These are phyloP conservation scores for Hydrochoerus hydrochaeris DNA, from an alignment of 2,113 vertebrate species.

Conservation along the genomic window DNA sequence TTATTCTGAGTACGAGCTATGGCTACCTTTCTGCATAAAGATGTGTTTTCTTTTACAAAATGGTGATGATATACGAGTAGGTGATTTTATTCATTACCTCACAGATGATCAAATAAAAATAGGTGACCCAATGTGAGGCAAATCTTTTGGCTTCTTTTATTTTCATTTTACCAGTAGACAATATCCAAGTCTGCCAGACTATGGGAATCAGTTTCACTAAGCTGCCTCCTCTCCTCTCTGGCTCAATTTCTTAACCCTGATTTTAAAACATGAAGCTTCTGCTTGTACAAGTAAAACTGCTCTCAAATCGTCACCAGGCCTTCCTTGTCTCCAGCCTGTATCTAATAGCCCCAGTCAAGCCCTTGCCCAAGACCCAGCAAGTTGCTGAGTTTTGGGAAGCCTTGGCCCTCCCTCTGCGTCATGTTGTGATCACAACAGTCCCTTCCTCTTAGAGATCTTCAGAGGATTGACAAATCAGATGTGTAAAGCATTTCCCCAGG, in stretches of 20 bases:
- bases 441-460: background rate
- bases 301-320: background rate
- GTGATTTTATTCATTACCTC: background rate
- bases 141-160: background rate
- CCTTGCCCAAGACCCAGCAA: background rate
- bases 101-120: slow-evolving; percentile 24
- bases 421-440: background rate
- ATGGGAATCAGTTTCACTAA: background rate
- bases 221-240: background rate
- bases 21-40: background rate
- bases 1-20: background rate
- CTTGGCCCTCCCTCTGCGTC: background rate
- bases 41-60: background rate
- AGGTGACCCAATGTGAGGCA: background rate
- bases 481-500: background rate
- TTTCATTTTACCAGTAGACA: background rate
- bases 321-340: too few relatives aligned
- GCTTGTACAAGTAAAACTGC: background rate
- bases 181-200: background rate
- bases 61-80: background rate
- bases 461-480: background rate
- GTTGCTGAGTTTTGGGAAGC: background rate
- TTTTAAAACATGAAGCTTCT: background rate
- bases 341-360: too few relatives aligned
- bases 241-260: background rate